A percentile compares a stretch with the other conserved stretches of the same genome.
Evolutionary conservation across 2,797 vertebrate genomes (phyloP).

Genomic region (Neostethus bicornis): DNA sequence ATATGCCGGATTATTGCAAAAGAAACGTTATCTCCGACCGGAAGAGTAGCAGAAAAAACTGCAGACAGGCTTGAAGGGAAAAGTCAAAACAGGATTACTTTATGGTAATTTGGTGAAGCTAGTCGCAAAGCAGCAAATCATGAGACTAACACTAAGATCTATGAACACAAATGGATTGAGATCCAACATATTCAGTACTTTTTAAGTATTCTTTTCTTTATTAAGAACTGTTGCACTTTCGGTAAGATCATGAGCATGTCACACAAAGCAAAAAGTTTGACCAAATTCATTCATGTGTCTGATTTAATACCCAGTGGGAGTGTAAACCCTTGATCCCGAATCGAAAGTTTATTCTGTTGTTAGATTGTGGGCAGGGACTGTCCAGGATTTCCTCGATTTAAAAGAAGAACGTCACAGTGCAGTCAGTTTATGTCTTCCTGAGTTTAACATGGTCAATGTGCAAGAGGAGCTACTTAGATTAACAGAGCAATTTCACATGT

Average conservation of each 20-base stretch:
- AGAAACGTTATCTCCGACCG: not conserved
- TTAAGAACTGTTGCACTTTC: not conserved
- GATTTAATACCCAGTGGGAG: not conserved
- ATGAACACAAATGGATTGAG: not conserved
- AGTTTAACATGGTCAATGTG: not conserved
- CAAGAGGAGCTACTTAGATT: not conserved
- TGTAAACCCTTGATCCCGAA: constrained; percentile 42
- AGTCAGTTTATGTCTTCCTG: not conserved
- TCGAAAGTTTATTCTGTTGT: constrained; percentile 9
- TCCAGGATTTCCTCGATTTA: constrained; percentile 5
- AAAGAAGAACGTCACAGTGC: constrained; percentile 9
- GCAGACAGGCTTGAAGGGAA: not conserved
- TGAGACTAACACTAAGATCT: not conserved
- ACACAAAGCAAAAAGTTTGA: not conserved
- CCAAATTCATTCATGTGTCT: not conserved
- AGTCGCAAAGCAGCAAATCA: not conserved
- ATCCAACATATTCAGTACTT: not conserved
- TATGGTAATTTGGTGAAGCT: not conserved
- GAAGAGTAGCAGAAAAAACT: constrained; percentile 4
- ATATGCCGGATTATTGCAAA: not conserved
- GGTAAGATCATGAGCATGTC: not conserved
- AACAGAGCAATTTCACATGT: not conserved
- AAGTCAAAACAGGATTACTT: constrained; percentile 4
- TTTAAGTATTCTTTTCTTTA: no score
- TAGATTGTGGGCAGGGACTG: constrained; percentile 8